These are phyloP conservation scores for Hippocampus guttulatus DNA, from an alignment of 2,113 vertebrate species.

Conservation along the genomic window DNA sequence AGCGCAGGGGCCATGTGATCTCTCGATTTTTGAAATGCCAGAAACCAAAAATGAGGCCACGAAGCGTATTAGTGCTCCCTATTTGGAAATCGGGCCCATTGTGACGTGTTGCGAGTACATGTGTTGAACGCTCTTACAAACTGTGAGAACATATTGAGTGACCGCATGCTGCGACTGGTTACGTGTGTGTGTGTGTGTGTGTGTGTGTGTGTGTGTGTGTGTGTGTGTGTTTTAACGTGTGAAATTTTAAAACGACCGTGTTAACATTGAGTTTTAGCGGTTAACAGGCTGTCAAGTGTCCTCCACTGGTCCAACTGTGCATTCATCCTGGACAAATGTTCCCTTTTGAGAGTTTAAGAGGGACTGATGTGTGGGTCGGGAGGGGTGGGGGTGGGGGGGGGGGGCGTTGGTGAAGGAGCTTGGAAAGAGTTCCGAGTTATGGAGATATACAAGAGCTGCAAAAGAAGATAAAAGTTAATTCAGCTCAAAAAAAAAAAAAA, in stretches of 20 bases:
- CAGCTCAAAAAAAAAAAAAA: background rate
- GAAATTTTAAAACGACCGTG: constrained; percentile 21
- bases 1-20: too few relatives aligned
- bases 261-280: constrained; percentile 46
- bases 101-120: background rate
- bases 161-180: constrained; percentile 24
- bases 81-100: background rate
- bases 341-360: constrained; percentile 33
- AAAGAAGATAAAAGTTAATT: background rate
- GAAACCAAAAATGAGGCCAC: too few relatives aligned
- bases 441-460: background rate
- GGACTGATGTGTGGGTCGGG: background rate
- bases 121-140: constrained; percentile 26
- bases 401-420: background rate
- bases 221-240: constrained; percentile 22
- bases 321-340: constrained; percentile 56
- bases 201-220: too few relatives aligned
- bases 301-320: constrained; percentile 36
- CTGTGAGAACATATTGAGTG: constrained; percentile 40
- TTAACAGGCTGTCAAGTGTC: constrained; percentile 41
- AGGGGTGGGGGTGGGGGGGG: background rate
- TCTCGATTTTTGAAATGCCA: too few relatives aligned
- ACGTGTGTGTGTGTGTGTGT: constrained; percentile 17
- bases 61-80: background rate
- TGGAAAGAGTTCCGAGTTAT: background rate